These are phyloP conservation scores for Microctonus aethiopoides DNA, from an alignment of 2,888 invertebrate species.

Conservation along the genomic window DNA sequence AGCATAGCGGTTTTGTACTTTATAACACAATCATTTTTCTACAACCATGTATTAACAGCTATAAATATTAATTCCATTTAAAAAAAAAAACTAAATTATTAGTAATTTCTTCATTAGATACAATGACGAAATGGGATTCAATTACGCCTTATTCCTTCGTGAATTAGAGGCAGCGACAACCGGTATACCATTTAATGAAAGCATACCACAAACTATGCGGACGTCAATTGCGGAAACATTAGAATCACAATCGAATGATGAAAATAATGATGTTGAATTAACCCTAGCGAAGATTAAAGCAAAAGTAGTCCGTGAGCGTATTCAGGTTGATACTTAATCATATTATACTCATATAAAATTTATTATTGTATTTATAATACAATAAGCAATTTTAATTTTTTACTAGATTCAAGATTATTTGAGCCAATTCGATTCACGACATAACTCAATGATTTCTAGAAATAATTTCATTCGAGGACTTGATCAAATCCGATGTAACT, in stretches of 20 bases:
- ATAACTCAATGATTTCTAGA: conserved; percentile 74
- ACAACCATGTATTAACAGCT: too few species aligned
- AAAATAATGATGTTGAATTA: conserved; percentile 76
- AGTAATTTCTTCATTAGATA: conserved; percentile 66
- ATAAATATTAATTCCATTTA: too few species aligned
- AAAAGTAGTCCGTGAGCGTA: conserved; percentile 76
- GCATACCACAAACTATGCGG: conserved; percentile 63
- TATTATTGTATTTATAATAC: background rate
- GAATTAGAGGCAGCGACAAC: conserved; percentile 71
- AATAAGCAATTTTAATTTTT: conserved; percentile 1
- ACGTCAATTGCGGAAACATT: conserved; percentile 61
- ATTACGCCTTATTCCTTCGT: conserved; percentile 76
- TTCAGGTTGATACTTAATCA: conserved; percentile 58
- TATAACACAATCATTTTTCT: background rate
- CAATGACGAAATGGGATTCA: conserved; percentile 81
- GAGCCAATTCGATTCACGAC: conserved; percentile 74
- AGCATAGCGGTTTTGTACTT: too few species aligned
- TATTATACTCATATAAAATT: background rate
- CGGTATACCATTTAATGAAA: conserved; percentile 64
- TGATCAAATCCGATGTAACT: conserved; percentile 74
- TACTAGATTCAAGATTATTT: conserved; percentile 74
- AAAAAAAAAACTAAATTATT: background rate
- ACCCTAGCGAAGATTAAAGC: conserved; percentile 81
- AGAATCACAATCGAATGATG: conserved; percentile 54
- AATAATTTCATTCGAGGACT: conserved; percentile 80